Conservation (phyloP, 2,797 vertebrate genomes). For the Silurus lanzhouensis region DNA sequence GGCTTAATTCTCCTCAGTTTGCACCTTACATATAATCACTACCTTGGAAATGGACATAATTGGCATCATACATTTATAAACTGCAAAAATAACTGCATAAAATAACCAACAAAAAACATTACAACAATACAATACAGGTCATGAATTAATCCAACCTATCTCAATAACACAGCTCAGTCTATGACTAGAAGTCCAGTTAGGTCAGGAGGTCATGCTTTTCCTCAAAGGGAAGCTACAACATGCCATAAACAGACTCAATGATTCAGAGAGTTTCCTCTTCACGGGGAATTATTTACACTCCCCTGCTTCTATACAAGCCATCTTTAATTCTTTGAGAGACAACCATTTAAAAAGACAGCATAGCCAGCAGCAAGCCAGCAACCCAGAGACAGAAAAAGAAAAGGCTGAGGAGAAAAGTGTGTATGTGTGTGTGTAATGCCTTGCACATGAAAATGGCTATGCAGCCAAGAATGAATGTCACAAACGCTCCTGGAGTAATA, state of each 20-base stretch:
- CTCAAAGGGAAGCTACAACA: constrained; percentile 36
- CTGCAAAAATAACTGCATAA: too few species aligned
- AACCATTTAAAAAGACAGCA: constrained; percentile 25
- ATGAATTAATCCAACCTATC: constrained; percentile 46
- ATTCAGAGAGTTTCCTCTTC: constrained; percentile 49
- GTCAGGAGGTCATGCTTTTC: constrained; percentile 35
- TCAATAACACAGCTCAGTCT: constrained; percentile 29
- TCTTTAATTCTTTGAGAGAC: constrained; percentile 14
- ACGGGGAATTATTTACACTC: constrained; percentile 13
- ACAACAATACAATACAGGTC: background rate
- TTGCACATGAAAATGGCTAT: background rate
- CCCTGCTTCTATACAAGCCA: constrained; percentile 24
- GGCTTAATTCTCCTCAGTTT: background rate
- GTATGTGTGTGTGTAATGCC: constrained; percentile 20
- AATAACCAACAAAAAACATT: background rate
- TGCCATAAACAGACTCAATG: constrained; percentile 42
- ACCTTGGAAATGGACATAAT: background rate
- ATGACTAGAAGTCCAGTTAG: constrained; percentile 34
- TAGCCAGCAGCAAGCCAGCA: constrained; percentile 21
- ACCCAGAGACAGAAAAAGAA: constrained; percentile 22
- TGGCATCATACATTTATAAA: too few species aligned
- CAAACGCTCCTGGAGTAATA: constrained; percentile 33
- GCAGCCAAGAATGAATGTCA: constrained; percentile 39
- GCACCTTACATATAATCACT: background rate
- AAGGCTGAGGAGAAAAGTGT: constrained; percentile 10